Evolutionary conservation across 2,888 invertebrate species (phyloP), one percentile per base, ranked within the genome.

Genomic region (Ennomos quercinarius): DNA sequence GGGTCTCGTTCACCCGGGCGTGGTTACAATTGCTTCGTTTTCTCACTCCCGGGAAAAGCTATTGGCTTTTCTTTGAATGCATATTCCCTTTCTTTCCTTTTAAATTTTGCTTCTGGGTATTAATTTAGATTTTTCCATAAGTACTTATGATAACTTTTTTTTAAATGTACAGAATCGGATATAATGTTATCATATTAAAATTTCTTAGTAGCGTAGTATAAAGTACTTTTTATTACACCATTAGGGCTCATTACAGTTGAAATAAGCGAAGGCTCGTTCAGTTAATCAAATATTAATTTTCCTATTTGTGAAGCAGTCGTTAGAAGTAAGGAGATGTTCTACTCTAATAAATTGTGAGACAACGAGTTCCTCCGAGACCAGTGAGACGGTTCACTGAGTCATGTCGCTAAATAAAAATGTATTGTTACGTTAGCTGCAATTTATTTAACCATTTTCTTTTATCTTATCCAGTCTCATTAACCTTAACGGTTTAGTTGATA

Each of bases 1-100:
- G 44, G 55, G 51, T 37, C 13, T 37, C 38, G 46, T 10, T 49
- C 49, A 11, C 17, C 27, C 40, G 17, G 61, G 36, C 17, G 45
- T 38, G 46, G 54, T 42, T 11, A 34, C 47, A 62, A 57, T 54
- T 57, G 50, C 61, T 61, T 57, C 54, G 50, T 54, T 50, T 43
- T 38, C 52, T 27, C 41, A 36, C 38, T 45, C 42, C 34, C 36
- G 11, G 44, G 43, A 45, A 56, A 57, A 54, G 41, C 53, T 50
- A 57, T 61, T 54, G 47, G 36, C 51, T 52, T 61, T 38, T 9
- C 34, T 60, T 52, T 52, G 34, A 48, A 48, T 52, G 38, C 46
- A 42, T 13, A 34, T 27, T 41, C 51, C 27, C 6, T 27, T 27
- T 27, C 2, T 27, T 27, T 27, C 0, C 2, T 27, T 27, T 27